These are phyloP conservation scores for Cydia fagiglandana DNA, from an alignment of 1,140 invertebrate genomes.

Conservation along the genomic window DNA sequence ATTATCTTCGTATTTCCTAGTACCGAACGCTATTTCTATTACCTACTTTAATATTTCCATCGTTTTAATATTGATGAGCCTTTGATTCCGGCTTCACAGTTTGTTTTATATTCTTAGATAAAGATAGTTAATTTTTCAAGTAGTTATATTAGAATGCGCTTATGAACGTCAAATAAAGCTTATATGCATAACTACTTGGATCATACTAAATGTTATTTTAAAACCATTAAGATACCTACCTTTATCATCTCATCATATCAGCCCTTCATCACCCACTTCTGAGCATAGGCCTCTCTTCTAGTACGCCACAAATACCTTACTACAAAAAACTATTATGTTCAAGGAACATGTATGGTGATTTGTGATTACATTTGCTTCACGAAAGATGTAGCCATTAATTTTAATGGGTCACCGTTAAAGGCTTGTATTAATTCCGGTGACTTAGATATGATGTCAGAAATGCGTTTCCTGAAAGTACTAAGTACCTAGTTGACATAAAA, in stretches of 20 bases:
- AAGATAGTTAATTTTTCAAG: too few relatives aligned
- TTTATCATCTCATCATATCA: too few relatives aligned
- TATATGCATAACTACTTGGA: too few relatives aligned
- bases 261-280: too few relatives aligned
- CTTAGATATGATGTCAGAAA: conserved; percentile 18
- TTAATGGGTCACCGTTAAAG: conserved; percentile 18
- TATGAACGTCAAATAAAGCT: too few relatives aligned
- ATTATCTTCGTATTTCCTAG: conserved; percentile 51
- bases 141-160: too few relatives aligned
- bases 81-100: conserved; percentile 40
- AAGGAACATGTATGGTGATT: conserved; percentile 9
- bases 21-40: conserved; percentile 34
- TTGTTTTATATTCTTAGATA: conserved; percentile 18
- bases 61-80: conserved; percentile 42
- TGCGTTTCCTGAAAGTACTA: not conserved
- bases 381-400: conserved; percentile 3
- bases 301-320: not conserved
- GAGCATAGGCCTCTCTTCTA: too few relatives aligned
- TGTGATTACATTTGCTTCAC: conserved; percentile 13
- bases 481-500: not conserved
- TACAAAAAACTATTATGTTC: not conserved
- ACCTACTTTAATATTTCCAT: conserved; percentile 14
- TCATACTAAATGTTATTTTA: not conserved
- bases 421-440: conserved; percentile 11
- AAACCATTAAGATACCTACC: not conserved